Evolutionary conservation across 2,113 vertebrate species (phyloP).

Genomic region (Hemibagrus wyckioides): DNA sequence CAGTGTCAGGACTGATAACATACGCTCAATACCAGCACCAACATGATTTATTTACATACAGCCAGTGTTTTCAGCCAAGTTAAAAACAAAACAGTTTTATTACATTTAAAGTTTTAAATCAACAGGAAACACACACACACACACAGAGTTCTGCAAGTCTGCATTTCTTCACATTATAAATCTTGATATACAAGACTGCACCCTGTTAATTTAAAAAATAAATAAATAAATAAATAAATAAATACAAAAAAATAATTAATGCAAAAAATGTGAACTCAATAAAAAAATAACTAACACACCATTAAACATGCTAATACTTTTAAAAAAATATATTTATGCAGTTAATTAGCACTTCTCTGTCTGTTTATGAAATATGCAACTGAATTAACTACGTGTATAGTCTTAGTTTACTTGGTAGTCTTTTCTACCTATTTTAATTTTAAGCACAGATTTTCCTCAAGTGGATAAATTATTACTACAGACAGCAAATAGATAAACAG

Average conservation of each 20-base stretch:
- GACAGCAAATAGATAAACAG: neutral
- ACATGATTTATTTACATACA: neutral
- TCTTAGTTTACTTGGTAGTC: too few species aligned
- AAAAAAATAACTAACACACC: neutral
- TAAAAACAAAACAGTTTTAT: neutral
- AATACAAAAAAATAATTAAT: too few species aligned
- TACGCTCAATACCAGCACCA: neutral
- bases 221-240: neutral
- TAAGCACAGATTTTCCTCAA: neutral
- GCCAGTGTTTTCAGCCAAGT: neutral
- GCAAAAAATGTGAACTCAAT: neutral
- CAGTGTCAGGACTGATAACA: conserved; percentile 6
- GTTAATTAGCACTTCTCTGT: neutral
- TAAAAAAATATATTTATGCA: neutral
- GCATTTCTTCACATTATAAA: neutral
- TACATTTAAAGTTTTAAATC: neutral
- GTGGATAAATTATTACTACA: neutral
- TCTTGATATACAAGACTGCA: neutral
- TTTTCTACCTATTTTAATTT: neutral
- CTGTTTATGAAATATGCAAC: neutral
- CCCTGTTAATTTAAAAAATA: neutral
- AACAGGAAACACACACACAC: neutral
- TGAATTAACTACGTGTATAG: too few species aligned
- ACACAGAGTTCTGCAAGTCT: neutral
- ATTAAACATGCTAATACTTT: neutral